Conservation (phyloP, 2,797 vertebrate genomes). For the Melanotaenia parkinsoni region DNA sequence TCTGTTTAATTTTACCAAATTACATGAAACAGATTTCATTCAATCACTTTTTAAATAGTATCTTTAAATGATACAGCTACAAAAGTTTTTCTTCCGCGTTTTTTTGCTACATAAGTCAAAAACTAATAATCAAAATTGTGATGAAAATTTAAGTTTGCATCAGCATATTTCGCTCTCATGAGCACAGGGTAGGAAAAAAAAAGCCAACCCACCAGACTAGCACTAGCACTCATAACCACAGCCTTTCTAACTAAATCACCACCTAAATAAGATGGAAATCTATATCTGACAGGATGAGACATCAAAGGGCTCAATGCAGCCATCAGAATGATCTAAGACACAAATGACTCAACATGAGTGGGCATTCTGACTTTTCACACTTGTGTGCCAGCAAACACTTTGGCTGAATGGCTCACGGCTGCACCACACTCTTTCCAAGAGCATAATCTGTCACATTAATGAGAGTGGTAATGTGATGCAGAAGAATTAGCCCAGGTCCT, state of each 20-base stretch:
- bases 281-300: conserved; percentile 56
- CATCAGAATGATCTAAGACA: conserved; percentile 61
- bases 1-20: neutral
- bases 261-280: conserved; percentile 51
- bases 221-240: conserved; percentile 16
- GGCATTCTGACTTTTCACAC: conserved; percentile 68
- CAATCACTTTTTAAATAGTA: neutral
- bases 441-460: conserved; percentile 76
- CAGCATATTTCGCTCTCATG: conserved; percentile 19
- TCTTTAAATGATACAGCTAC: conserved; percentile 3
- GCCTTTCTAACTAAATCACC: conserved; percentile 12
- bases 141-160: conserved; percentile 18
- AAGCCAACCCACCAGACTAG: neutral
- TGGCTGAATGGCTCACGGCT: conserved; percentile 46
- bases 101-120: conserved; percentile 1
- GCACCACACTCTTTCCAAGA: conserved; percentile 47
- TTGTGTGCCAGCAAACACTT: conserved; percentile 60
- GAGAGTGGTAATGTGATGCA: conserved; percentile 76
- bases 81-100: conserved; percentile 2
- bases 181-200: conserved; percentile 7
- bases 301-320: conserved; percentile 48
- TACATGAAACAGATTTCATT: conserved; percentile 6
- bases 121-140: conserved; percentile 38
- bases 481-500: conserved; percentile 67
- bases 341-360: conserved; percentile 65